Evolutionary conservation across 2,113 vertebrate genomes (phyloP), one percentile per base, ranked within the genome.

Genomic region (Gopherus flavomarginatus): DNA sequence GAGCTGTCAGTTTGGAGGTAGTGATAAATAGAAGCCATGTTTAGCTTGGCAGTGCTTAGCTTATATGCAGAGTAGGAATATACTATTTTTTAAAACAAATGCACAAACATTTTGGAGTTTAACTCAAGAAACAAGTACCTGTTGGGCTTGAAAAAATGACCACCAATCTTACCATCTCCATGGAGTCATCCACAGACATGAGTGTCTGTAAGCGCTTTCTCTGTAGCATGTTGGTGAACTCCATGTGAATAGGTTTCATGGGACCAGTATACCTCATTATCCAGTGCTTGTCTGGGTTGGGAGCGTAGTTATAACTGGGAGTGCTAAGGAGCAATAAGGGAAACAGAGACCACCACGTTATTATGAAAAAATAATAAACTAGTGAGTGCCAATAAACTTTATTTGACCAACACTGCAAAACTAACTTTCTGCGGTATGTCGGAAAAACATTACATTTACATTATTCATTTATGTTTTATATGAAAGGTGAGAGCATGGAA

Each of bases 231-330:
- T 99, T 99, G 35, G 99, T 99, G 98, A 99, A 99, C 90, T 99
- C 98, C 99, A 99, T 99, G 98, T 99, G 99, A 95, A 99, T 99
- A 3, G 99, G 99, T 93, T 99, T 99, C 99, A 99, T 99, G n/a
- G 99, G 98, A 21, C 99, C 99, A 0, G 99, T 99, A 98, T 99
- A 99, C 80, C 99, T 99, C 96, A 99, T 99, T 97, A 99, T 99
- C 99, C 99, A 99, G 97, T 99, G 99, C 95, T 99, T 99, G 98
- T 99, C 99, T 0, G 97, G 99, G 97, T 99, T 99, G 17, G 99
- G 99, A 3, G 99, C 99, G 1, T 99, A 99, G 98, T 99, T 99
- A 83, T 99, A 99, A 98, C 99, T 99, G 0, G 99, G 99, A 11
- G 99, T 99, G 98, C 99, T 99, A 97, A 87, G 13, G 52, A 89